phyloP scores from a whole-genome alignment of 1,140 invertebrate genomes.

The Drosophila elegans region DNA sequence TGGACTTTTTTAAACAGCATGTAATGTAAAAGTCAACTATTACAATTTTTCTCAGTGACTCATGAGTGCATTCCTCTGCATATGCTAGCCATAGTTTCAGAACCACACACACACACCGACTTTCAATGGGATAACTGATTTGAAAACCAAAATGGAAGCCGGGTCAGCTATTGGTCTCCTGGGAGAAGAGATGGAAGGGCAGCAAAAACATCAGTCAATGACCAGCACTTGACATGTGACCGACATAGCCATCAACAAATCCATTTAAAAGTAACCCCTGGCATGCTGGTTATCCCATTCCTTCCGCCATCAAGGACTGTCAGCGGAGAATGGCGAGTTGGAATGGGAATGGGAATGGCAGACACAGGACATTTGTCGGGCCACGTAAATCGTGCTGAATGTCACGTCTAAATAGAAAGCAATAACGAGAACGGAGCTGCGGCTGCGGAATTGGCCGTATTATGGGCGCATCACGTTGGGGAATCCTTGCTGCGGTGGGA shows the following conservation, averaged over 20 bases:
- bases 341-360: neutral
- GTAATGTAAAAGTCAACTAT: too few species aligned
- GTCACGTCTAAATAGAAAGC: constrained; percentile 64
- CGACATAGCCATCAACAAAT: constrained; percentile 70
- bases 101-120: constrained; percentile 7
- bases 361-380: constrained; percentile 40
- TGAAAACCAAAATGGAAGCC: constrained; percentile 17
- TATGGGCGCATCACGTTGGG: constrained; percentile 50
- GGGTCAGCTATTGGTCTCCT: constrained; percentile 24
- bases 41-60: constrained; percentile 11
- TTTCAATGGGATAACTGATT: constrained; percentile 36
- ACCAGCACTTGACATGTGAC: constrained; percentile 75
- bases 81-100: constrained; percentile 4
- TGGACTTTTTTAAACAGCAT: too few species aligned
- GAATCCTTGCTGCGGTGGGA: constrained; percentile 25
- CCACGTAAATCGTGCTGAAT: constrained; percentile 68
- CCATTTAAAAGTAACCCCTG: constrained; percentile 63
- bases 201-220: constrained; percentile 57
- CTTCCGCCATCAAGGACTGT: neutral
- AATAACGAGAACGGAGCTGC: constrained; percentile 27
- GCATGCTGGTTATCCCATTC: constrained; percentile 11
- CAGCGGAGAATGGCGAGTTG: neutral
- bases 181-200: neutral
- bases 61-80: constrained; percentile 19
- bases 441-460: constrained; percentile 58